Percentiles rank a stretch among this genome's conserved stretches.
phyloP scores from a whole-genome alignment of 2,888 invertebrate genomes.

The Clanis bilineata region DNA sequence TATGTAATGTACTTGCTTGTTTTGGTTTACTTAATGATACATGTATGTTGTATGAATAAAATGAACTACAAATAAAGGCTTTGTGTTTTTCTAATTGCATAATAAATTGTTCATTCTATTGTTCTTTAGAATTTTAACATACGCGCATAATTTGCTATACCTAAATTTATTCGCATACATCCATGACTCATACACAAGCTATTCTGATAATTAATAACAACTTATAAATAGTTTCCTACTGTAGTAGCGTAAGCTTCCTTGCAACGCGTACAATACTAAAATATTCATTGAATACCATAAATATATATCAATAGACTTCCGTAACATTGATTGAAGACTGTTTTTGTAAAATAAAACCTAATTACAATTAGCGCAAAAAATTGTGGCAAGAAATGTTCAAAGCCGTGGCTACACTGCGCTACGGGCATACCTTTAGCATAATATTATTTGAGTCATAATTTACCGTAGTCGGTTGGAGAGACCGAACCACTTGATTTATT shows the following conservation, averaged over 20 bases:
- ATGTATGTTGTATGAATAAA: neutral
- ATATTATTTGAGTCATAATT: conserved; percentile 78
- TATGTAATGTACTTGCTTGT: too few relatives aligned
- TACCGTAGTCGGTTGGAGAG: conserved; percentile 56
- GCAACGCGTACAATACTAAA: neutral
- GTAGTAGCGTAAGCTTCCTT: neutral
- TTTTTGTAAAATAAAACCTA: conserved; percentile 28
- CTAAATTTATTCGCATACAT: neutral
- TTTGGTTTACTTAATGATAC: too few relatives aligned
- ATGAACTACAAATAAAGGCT: neutral
- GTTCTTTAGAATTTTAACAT: neutral
- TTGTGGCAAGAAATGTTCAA: conserved; percentile 25
- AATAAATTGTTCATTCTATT: neutral
- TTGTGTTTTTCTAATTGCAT: neutral
- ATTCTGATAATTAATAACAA: neutral
- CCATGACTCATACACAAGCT: neutral
- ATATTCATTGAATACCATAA: neutral
- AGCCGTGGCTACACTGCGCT: conserved; percentile 32
- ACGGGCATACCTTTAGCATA: conserved; percentile 60
- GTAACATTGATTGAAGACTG: neutral
- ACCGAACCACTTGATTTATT: conserved; percentile 73
- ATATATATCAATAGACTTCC: neutral
- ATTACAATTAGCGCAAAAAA: conserved; percentile 41
- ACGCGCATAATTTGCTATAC: neutral
- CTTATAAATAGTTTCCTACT: neutral